Conservation (phyloP, 2,888 invertebrate species). For the Pseudococcus jackbeardsleyi region DNA sequence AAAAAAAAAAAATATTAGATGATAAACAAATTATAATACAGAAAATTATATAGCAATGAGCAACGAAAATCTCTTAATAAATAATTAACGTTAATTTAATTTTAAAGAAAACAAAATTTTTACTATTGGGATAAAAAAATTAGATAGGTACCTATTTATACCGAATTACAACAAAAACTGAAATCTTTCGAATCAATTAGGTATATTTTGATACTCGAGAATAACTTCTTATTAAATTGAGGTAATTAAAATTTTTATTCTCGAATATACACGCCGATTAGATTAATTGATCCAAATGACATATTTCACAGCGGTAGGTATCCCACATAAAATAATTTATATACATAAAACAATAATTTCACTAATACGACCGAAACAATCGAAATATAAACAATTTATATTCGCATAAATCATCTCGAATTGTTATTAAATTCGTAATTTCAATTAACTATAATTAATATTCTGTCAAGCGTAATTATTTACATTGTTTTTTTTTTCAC, state of each 20-base stretch:
- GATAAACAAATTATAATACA: slow-evolving; percentile 5
- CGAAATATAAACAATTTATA: background rate
- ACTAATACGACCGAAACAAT: slow-evolving; percentile 29
- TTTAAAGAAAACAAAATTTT: background rate
- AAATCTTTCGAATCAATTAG: background rate
- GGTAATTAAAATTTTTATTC: slow-evolving; percentile 28
- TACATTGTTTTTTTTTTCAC: slow-evolving; percentile 7
- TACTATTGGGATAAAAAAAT: slow-evolving; percentile 1
- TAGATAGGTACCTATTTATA: background rate
- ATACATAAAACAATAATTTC: slow-evolving; percentile 17
- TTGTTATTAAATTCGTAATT: background rate
- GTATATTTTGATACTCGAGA: background rate
- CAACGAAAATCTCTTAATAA: slow-evolving; percentile 48
- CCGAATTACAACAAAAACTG: background rate
- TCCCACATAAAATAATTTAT: background rate
- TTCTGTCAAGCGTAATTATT: background rate
- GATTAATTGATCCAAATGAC: background rate
- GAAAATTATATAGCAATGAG: slow-evolving; percentile 51
- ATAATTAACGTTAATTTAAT: slow-evolving; percentile 49
- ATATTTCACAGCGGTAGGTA: slow-evolving; percentile 1
- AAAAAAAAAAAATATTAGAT: slow-evolving; percentile 16
- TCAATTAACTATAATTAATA: slow-evolving; percentile 5
- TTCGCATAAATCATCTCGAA: background rate
- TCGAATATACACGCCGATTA: background rate
- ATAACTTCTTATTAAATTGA: slow-evolving; percentile 13